A percentile compares a stretch with the other conserved stretches of the same genome.
phyloP scores from a whole-genome alignment of 2,797 vertebrate species.

The Chrysocyon brachyurus region DNA sequence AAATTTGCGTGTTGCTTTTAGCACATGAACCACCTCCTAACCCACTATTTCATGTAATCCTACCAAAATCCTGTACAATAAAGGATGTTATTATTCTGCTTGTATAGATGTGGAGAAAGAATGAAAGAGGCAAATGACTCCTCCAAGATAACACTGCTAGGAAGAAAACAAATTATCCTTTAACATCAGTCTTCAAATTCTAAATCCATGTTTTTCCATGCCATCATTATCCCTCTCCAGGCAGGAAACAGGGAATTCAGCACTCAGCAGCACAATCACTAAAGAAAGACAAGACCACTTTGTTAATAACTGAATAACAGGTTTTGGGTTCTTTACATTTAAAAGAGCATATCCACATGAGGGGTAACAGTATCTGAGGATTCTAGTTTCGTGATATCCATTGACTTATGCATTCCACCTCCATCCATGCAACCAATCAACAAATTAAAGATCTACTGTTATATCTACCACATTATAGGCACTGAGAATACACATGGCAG shows the following conservation, averaged over 20 bases:
- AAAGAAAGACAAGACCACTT: background rate
- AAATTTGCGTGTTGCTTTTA: background rate
- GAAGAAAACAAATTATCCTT: background rate
- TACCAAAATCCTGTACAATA: background rate
- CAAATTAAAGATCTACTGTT: background rate
- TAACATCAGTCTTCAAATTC: background rate
- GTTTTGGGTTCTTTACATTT: background rate
- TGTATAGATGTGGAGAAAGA: background rate
- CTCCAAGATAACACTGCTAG: background rate
- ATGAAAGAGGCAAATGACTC: conserved; percentile 32
- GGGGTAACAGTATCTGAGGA: background rate
- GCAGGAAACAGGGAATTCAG: background rate
- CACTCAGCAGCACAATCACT: background rate
- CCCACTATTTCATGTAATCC: background rate
- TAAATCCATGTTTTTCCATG: conserved; percentile 33
- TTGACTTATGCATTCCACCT: background rate
- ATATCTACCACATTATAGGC: background rate
- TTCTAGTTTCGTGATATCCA: background rate
- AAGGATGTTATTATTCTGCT: background rate
- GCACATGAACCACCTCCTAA: background rate
- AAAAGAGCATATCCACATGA: background rate
- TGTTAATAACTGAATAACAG: background rate
- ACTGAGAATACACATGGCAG: background rate
- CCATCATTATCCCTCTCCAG: background rate
- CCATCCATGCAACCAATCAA: background rate